Conservation (phyloP, 2,113 vertebrate genomes). For the Emydocephalus ijimae region DNA sequence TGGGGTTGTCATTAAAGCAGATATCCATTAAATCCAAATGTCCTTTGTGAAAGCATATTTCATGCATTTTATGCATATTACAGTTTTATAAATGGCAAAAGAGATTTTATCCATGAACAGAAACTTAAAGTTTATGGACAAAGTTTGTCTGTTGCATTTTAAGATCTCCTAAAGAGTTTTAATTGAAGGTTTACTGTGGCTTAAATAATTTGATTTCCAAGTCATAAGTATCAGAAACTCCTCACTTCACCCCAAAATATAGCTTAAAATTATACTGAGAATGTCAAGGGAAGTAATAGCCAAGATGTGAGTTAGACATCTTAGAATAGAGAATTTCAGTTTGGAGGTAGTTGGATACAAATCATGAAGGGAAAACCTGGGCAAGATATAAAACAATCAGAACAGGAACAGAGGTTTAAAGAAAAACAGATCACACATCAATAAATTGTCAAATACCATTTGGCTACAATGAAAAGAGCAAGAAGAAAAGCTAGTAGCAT, state of each 20-base stretch:
- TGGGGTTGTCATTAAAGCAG: neutral
- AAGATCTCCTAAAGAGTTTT: neutral
- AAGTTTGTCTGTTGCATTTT: neutral
- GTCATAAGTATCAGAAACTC: neutral
- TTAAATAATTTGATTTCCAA: neutral
- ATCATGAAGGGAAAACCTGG: neutral
- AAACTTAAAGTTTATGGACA: neutral
- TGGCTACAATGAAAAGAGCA: neutral
- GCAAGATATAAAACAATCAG: neutral
- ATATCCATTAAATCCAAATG: neutral
- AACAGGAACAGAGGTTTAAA: neutral
- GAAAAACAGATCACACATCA: neutral
- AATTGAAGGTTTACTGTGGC: neutral
- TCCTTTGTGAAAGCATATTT: neutral
- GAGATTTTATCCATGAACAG: neutral
- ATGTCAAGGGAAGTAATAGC: neutral
- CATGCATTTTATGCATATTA: neutral
- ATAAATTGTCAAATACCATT: neutral
- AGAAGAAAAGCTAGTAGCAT: neutral
- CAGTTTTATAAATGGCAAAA: neutral
- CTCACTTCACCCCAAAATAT: neutral
- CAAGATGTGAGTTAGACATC: neutral
- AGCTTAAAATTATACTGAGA: neutral
- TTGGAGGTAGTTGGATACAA: constrained; percentile 17
- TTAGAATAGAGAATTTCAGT: neutral